Base-by-base conservation (phyloP, 2,888 invertebrate species). In the Hypolimnas misippus region DNA sequence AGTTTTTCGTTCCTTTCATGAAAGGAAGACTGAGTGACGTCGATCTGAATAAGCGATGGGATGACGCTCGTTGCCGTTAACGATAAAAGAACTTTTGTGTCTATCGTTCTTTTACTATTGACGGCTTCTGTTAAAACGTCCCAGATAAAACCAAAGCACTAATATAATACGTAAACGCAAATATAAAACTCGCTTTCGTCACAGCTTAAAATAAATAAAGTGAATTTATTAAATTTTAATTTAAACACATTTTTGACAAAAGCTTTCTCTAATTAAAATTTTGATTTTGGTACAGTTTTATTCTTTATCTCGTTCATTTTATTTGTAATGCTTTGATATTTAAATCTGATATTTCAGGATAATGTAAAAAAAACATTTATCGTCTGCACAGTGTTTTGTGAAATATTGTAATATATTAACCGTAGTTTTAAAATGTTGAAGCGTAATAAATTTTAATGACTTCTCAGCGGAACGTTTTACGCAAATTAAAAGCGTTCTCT, bases 121-220 rank as follows among this genome's bases (percentile, higher is more conserved):
- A 78, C 79, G 74, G 76, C 75, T 74, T 75, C 67, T 70, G 75
- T 72, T 80, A 79, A 76, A 77, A 70, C 74, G 87, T 89, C 89
- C 91, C 90, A 79, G 86, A 86, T 84, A 83, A 91, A 89, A 84
- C 89, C 86, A 76, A 83, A 84, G 89, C 90, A 90, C 90, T 89
- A 76, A 74, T 67, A 66, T 79, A 76, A 67, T 62, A 70, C 70
- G 44, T 75, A 76, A 72, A 71, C 53, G 62, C 61, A 66, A 64
- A 68, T 56, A 65, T 67, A 70, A 70, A 69, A 58, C 50, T 64
- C 50, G 67, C 69, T 69, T 67, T 55, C 63, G 65, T 55, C 62
- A 70, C 64, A 57, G 44, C 62, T 68, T 49, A 57, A 66, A 70
- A 66, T 61, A 62, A 67, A 60, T 35, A 60, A 56, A 29, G 14